Conservation (phyloP, 2,113 vertebrate species). For the Platysternon megacephalum region DNA sequence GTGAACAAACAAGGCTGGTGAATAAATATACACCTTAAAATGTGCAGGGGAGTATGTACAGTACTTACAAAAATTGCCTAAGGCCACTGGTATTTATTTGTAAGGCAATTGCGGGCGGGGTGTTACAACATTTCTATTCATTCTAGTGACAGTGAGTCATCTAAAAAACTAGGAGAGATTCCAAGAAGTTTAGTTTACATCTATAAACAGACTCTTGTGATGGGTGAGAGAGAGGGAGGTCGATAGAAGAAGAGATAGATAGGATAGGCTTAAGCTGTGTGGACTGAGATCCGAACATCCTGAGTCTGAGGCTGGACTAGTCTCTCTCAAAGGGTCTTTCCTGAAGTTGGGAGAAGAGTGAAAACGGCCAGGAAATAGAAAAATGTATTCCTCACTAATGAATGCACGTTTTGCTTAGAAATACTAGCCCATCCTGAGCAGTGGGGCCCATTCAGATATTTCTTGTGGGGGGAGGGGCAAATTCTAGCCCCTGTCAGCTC, state of each 20-base stretch:
- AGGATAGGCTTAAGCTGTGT: not conserved
- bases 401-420: not conserved
- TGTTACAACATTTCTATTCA: not conserved
- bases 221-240: not conserved
- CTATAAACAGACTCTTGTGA: not conserved
- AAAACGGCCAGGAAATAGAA: not conserved
- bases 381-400: not conserved
- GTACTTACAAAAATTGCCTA: not conserved
- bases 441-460: not conserved
- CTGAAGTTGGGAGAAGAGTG: not conserved
- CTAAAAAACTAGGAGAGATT: not conserved
- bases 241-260: not conserved
- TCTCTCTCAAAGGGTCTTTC: not conserved
- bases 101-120: not conserved
- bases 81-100: not conserved
- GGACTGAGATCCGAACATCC: not conserved
- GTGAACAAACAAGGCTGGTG: not conserved
- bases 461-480: not conserved
- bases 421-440: not conserved
- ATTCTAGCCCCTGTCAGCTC: not conserved
- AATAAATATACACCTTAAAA: not conserved
- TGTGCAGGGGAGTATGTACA: not conserved
- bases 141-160: not conserved
- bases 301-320: not conserved
- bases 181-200: slow-evolving; percentile 25